Percentiles rank a stretch among this genome's conserved stretches.
Evolutionary conservation across 2,888 invertebrate genomes (phyloP).

Genomic region (Digitonthophagus gazella): DNA sequence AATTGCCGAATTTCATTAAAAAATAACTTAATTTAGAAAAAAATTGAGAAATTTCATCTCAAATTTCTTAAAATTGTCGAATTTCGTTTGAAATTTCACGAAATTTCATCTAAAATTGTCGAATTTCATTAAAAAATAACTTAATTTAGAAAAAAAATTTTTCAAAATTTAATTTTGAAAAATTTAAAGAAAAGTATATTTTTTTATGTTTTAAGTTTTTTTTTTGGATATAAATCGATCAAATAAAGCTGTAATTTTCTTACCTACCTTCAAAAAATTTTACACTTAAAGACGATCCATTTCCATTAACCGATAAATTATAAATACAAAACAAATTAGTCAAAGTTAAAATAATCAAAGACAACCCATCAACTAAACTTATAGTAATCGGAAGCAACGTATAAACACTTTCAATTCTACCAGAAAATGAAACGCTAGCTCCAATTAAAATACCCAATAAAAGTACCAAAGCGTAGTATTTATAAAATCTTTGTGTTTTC

Average conservation of each 20-base stretch:
- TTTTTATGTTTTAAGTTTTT: neutral
- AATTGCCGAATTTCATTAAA: no score
- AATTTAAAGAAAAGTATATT: no score
- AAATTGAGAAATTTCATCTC: no score
- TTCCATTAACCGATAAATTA: neutral
- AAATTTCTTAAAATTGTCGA: no score
- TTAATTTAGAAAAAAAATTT: no score
- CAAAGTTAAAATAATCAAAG: slow-evolving; percentile 3
- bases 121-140: no score
- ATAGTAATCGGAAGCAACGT: slow-evolving; percentile 9
- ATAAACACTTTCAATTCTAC: slow-evolving; percentile 10
- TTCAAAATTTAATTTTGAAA: no score
- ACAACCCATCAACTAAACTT: slow-evolving; percentile 8
- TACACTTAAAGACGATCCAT: neutral
- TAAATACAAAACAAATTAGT: neutral
- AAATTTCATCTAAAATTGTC: no score
- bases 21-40: no score
- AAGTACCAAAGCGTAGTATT: neutral
- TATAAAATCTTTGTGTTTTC: neutral
- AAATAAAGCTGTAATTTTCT: neutral
- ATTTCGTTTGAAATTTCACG: no score
- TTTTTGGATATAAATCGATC: no score
- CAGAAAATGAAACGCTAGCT: neutral
- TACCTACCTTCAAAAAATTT: neutral
- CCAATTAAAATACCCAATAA: neutral